Conservation (phyloP, 1,140 invertebrate species). For the Rhagoletis zephyria region DNA sequence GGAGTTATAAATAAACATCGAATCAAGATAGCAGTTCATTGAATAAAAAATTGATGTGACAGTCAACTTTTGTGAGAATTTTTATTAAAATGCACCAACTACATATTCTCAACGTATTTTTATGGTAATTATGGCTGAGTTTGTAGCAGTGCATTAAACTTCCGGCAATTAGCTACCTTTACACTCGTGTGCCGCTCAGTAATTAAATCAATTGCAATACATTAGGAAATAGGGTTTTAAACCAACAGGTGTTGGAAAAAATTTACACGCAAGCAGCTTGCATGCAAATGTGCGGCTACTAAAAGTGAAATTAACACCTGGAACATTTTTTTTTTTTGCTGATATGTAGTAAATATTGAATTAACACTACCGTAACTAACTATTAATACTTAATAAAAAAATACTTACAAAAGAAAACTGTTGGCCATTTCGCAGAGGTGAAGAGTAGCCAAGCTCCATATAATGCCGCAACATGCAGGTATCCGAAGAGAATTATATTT, state of each 20-base stretch:
- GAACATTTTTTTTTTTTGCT: background rate
- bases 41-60: too few species aligned
- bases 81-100: too few species aligned
- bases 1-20: background rate
- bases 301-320: background rate
- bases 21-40: background rate
- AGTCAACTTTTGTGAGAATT: too few species aligned
- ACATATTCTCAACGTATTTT: too few species aligned
- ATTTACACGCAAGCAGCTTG: background rate
- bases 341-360: too few species aligned
- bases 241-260: too few species aligned
- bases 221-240: too few species aligned
- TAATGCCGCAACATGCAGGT: constrained; percentile 89
- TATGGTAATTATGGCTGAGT: too few species aligned
- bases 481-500: constrained; percentile 88
- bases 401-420: constrained; percentile 80
- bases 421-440: constrained; percentile 83
- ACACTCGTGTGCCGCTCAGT: too few species aligned
- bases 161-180: too few species aligned
- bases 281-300: background rate
- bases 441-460: constrained; percentile 88
- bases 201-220: too few species aligned
- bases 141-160: too few species aligned
- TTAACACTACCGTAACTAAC: background rate
- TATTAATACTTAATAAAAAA: constrained; percentile 83